Percentiles rank a stretch among this genome's conserved stretches.
These are phyloP conservation scores for Lumbricus terrestris DNA, from an alignment of 2,888 invertebrate species.

Conservation along the genomic window DNA sequence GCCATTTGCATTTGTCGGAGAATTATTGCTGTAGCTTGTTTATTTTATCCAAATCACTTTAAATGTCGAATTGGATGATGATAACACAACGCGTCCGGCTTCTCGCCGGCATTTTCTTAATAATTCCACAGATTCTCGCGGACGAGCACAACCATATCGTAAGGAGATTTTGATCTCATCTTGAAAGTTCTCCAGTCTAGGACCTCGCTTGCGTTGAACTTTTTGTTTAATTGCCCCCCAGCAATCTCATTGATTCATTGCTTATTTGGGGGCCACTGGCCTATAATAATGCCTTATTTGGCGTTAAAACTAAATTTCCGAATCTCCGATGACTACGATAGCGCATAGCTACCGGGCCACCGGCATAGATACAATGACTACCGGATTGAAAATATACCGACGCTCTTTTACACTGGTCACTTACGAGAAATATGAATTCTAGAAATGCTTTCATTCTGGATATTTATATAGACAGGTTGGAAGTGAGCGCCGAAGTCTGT, in stretches of 20 bases:
- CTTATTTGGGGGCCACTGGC: background rate
- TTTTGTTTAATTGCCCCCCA: background rate
- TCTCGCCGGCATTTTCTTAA: background rate
- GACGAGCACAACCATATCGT: constrained; percentile 12
- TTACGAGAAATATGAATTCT: background rate
- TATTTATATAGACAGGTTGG: too few relatives aligned
- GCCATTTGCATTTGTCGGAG: background rate
- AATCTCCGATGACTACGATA: background rate
- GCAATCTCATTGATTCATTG: background rate
- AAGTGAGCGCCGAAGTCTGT: background rate
- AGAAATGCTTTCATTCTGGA: background rate
- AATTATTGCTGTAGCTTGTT: background rate
- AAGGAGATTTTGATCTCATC: background rate
- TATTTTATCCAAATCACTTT: background rate
- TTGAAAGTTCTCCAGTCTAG: background rate
- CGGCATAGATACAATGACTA: background rate
- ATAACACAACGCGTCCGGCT: constrained; percentile 7
- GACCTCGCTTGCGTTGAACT: background rate
- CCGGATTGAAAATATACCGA: background rate
- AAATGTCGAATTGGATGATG: background rate
- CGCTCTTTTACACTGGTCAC: background rate
- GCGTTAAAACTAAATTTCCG: background rate
- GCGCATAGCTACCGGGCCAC: background rate
- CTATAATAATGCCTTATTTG: background rate
- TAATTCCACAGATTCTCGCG: background rate